Evolutionary conservation across 2,113 vertebrate species (phyloP).

Genomic region (Mellivora capensis): DNA sequence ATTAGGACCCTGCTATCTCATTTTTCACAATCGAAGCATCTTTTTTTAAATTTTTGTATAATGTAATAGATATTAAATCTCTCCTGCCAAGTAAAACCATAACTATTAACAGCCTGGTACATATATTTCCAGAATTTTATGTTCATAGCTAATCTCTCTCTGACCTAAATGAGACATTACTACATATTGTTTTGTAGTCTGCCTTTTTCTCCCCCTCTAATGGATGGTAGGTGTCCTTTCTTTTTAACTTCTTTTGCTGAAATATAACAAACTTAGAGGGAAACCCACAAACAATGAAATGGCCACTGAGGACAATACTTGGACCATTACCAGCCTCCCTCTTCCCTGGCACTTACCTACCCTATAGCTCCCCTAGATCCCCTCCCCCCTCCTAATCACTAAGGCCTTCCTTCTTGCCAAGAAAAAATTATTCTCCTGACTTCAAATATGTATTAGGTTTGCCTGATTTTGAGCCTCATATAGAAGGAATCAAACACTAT

Average conservation of each 20-base stretch:
- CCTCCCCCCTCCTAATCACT: neutral
- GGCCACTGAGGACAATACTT: neutral
- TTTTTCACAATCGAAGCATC: neutral
- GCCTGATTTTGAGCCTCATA: neutral
- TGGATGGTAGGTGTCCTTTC: neutral
- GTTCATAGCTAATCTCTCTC: neutral
- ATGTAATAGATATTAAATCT: neutral
- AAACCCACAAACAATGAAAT: neutral
- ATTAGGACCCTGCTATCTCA: neutral
- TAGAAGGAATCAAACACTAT: neutral
- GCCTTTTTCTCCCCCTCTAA: neutral
- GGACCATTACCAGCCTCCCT: neutral
- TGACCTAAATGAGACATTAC: neutral
- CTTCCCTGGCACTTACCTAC: accelerated
- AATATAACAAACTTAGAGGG: neutral
- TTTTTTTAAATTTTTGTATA: neutral
- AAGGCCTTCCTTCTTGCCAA: neutral
- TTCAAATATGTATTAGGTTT: conserved; percentile 7
- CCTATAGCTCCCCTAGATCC: neutral
- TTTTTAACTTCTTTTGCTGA: neutral
- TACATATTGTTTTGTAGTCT: neutral
- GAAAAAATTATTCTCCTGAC: neutral
- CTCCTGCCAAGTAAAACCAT: neutral
- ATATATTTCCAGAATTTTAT: neutral
- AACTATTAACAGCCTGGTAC: neutral